A percentile compares a stretch with the other conserved stretches of the same genome.
Conservation (phyloP, 2,888 invertebrate genomes). For the Nineta flava region DNA sequence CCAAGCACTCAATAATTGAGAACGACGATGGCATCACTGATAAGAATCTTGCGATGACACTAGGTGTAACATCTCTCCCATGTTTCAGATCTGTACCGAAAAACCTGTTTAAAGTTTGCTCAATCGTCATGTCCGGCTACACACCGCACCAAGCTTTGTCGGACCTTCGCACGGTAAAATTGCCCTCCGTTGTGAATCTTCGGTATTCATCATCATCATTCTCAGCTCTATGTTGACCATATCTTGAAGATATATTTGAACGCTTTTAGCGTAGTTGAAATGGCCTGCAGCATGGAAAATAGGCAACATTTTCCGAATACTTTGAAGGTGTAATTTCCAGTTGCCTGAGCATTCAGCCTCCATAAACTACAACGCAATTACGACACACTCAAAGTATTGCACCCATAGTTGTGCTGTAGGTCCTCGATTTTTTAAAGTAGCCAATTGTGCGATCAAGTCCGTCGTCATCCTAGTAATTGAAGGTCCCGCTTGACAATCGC, state of each 20-base stretch:
- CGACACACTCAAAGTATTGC: not conserved
- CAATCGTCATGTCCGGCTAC: not conserved
- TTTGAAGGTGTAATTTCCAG: not conserved
- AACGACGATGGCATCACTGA: not conserved
- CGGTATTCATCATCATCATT: not conserved
- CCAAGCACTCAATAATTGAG: not conserved
- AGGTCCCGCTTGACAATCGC: not conserved
- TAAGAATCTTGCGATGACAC: not conserved
- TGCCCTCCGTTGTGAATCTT: not conserved
- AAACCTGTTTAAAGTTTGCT: not conserved
- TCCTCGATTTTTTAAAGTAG: not conserved
- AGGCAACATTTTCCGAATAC: not conserved
- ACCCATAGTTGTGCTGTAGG: not conserved
- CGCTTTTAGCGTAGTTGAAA: not conserved
- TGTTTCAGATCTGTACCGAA: not conserved
- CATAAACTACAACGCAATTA: not conserved
- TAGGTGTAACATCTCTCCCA: not conserved
- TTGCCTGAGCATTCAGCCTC: not conserved
- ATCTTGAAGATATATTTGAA: not conserved
- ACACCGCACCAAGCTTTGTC: not conserved
- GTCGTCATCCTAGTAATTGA: not conserved
- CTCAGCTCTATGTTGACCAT: not conserved
- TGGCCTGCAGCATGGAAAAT: not conserved
- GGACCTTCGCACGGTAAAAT: not conserved
- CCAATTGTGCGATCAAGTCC: not conserved